phyloP scores from a whole-genome alignment of 2,113 vertebrate genomes.

The Nothobranchius furzeri region DNA sequence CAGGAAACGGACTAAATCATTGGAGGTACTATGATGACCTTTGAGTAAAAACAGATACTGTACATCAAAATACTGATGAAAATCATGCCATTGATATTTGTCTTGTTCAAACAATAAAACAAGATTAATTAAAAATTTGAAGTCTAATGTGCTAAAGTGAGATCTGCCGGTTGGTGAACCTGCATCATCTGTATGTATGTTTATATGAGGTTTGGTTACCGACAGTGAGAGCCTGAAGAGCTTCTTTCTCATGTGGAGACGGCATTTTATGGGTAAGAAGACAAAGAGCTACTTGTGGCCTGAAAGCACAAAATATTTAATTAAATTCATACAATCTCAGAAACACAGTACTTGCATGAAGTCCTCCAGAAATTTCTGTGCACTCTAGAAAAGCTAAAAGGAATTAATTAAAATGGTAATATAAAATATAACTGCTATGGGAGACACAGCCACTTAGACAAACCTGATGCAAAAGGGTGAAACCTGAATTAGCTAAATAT shows the following conservation, averaged over 20 bases:
- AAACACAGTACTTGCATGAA: too few species aligned
- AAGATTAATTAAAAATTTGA: too few species aligned
- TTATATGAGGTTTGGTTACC: conserved; percentile 52
- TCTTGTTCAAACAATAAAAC: too few species aligned
- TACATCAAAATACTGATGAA: too few species aligned
- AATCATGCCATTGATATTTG: too few species aligned
- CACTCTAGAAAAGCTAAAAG: too few species aligned
- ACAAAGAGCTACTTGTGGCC: conserved; percentile 79
- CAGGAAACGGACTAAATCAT: background rate
- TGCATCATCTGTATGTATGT: background rate
- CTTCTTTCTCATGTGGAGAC: conserved; percentile 87
- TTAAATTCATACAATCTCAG: conserved; percentile 9
- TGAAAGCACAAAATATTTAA: conserved; percentile 35
- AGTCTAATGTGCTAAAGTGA: too few species aligned
- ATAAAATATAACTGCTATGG: background rate
- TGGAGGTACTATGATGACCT: accelerated
- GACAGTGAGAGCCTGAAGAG: conserved; percentile 88
- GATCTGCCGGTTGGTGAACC: too few species aligned
- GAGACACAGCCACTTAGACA: conserved; percentile 14
- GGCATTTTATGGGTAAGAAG: conserved; percentile 93
- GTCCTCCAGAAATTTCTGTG: too few species aligned
- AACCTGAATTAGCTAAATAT: too few species aligned
- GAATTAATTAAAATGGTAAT: background rate
- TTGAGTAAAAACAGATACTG: too few species aligned
- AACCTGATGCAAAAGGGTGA: background rate